Base-by-base conservation (phyloP, 1,140 invertebrate genomes). In the Dreissena polymorpha region DNA sequence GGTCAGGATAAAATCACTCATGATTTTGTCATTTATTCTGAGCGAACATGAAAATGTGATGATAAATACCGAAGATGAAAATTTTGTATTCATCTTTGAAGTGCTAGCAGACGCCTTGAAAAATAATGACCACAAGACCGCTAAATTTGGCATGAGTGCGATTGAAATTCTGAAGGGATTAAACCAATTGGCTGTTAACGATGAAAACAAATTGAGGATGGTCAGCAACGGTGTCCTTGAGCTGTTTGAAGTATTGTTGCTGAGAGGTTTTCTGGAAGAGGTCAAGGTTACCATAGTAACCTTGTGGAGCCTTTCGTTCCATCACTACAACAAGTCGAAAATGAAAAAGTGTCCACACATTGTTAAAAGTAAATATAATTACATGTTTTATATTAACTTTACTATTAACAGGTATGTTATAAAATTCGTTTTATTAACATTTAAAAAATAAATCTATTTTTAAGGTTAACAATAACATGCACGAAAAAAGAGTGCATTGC, bases 281-380 rank as follows among this genome's bases (percentile, higher is more conserved):
- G 78, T 86, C 53, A 80, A 85, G 23, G 55, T 87, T 14, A 88
- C 88, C 14, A 85, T 88, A 29, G 85, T 83, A 25, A 89, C 89
- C 23, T 63, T 92, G 2, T 92, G 91, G 91, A 88, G 85, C 39
- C 60, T 92, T 14, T 84, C 89, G 13, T 92, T 92, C 60, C 86
- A 84, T 67, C 71, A 78, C 49, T 86, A 86, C 67, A 90, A 90
- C 57, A 89, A 89, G 76, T 10, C 60, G 13, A 63, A 85, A 29
- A 89, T 92, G 64, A 87, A 83, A 72, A 74, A 86, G 25, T 78
- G 87, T 70, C 87, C 87, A 50, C 86, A 83, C 13, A 88, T 87
- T 53, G 78, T 91, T 21, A 83, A 89, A 85, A 89, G 91, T 91
- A 39, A 39, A 39, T 2, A 39, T 39, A 8, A 39, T 39, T 39